These are phyloP conservation scores for Exaiptasia diaphana DNA, from an alignment of 64 coral and sea anemone genomes.

Conservation along the genomic window DNA sequence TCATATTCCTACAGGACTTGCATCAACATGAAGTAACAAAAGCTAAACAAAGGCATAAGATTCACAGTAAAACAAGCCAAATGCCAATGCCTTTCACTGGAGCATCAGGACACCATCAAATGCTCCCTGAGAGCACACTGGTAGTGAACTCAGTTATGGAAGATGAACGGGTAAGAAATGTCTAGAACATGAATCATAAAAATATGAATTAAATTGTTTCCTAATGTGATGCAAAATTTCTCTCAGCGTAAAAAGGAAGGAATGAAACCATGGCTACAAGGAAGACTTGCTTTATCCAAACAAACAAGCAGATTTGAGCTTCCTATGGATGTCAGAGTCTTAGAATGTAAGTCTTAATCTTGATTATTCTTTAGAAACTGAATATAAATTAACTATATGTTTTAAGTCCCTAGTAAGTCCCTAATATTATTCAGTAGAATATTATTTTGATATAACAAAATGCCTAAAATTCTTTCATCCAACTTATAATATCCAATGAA, in stretches of 20 bases:
- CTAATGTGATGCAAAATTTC: background rate
- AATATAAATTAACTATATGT: no score
- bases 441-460: no score
- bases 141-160: conserved; percentile 62
- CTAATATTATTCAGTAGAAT: no score
- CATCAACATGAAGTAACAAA: conserved; percentile 21
- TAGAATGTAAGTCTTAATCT: conserved; percentile 91
- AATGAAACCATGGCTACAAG: conserved; percentile 92
- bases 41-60: background rate
- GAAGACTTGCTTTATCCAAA: conserved; percentile 84
- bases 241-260: conserved; percentile 80
- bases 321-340: conserved; percentile 88
- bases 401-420: no score
- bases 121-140: conserved; percentile 48
- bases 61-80: background rate
- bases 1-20: conserved; percentile 27
- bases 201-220: background rate
- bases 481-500: no score
- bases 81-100: conserved; percentile 2
- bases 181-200: background rate
- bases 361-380: no score
- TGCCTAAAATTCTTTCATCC: no score
- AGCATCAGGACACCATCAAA: background rate
- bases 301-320: conserved; percentile 97
- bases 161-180: conserved; percentile 55